Base-by-base conservation (phyloP, 2,113 vertebrate genomes). In the Notechis scutatus region DNA sequence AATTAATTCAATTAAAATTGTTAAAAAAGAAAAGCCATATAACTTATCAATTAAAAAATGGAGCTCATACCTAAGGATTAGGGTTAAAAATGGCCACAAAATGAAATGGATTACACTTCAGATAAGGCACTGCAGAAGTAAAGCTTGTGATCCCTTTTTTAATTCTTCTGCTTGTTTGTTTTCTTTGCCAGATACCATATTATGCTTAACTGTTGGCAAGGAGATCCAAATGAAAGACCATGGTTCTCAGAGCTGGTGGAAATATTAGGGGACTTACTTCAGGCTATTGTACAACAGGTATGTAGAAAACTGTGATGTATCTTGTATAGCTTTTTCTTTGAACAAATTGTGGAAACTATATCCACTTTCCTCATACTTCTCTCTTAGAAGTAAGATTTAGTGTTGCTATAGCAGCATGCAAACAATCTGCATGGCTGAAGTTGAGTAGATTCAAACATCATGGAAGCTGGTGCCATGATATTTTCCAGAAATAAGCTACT, bases 201-300 rank as follows among this genome's bases (percentile, higher is more conserved):
- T 90, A 99, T 99, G 99, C 94, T 99, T 96, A 97, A 98, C 81
- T 99, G 99, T 95, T 99, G 99, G 99, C 98, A 97, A 94, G 97
- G 96, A 52, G 97, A 97, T 56, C 98, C 99, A 5, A 97, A 97
- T 0, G 96, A 98, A 86, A 98, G 99, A 94, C 99, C 99, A 54
- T 96, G 98, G 59, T 99, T 99, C 97, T 97, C 97, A 0, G 95
- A 98, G 94, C 97, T 99, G 34, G 98, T 99, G 96, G 97, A 98
- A 94, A 98, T 97, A 90, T 97, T 99, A 56, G 99, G 99, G 0
- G 98, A 99, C 94, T 95, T 99, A 93, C 98, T 99, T 86, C 98
- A 99, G 94, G 98, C 97, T 1, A 98, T 97, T 0, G 99, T 98
- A 26, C 98, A 98, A 95, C 98, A 99, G 98, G 91, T 81, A 52